Percentiles rank a stretch among this genome's conserved stretches.
Evolutionary conservation across 1,140 invertebrate species (phyloP).

Genomic region (Babylonia areolata): DNA sequence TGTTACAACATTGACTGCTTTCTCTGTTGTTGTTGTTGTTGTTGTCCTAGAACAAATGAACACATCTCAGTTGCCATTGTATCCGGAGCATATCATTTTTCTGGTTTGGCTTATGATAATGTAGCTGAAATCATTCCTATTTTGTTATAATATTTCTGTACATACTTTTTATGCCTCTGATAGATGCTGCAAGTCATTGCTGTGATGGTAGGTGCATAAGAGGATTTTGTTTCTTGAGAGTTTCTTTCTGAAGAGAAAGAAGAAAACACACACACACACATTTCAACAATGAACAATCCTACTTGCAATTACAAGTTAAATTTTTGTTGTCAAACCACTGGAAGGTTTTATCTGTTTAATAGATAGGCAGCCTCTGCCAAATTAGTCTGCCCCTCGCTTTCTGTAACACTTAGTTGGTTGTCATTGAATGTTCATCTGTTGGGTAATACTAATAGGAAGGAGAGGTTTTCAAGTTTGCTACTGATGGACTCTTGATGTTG

Average conservation of each 20-base stretch:
- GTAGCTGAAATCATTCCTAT: constrained; percentile 38
- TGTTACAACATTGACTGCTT: neutral
- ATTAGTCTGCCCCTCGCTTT: too few species aligned
- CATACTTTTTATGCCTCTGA: neutral
- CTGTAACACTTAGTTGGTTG: too few species aligned
- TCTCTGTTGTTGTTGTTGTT: neutral
- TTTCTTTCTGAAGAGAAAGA: neutral
- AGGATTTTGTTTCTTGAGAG: too few species aligned
- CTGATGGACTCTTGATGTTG: neutral
- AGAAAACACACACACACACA: too few species aligned
- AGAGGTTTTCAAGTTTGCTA: too few species aligned
- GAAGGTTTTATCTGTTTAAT: too few species aligned
- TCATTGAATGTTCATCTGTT: too few species aligned
- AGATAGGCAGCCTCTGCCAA: too few species aligned
- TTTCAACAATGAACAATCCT: neutral
- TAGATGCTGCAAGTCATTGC: neutral
- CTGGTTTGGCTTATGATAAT: neutral
- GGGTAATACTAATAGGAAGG: too few species aligned
- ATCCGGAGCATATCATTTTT: constrained; percentile 31
- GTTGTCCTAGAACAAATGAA: neutral
- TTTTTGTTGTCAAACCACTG: neutral
- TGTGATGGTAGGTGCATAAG: neutral
- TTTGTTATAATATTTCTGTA: constrained; percentile 6
- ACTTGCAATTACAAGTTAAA: neutral
- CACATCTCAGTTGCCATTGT: constrained; percentile 4